A percentile compares a stretch with the other conserved stretches of the same genome.
Evolutionary conservation across 2,797 vertebrate genomes (phyloP).

Genomic region (Chaenodraco wilsoni): DNA sequence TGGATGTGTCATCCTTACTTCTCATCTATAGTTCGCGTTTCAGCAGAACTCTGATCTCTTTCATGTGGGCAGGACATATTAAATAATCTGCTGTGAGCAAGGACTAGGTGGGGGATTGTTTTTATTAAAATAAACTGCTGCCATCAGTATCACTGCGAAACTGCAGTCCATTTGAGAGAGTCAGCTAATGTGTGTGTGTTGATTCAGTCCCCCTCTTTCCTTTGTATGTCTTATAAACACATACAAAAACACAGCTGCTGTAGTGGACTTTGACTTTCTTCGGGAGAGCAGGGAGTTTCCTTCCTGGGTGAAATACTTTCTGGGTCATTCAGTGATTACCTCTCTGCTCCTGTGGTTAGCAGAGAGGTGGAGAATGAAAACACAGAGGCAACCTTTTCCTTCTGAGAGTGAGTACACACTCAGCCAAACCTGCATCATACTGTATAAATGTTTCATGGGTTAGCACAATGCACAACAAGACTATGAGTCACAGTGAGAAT

Average conservation of each 20-base stretch:
- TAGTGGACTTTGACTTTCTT: constrained; percentile 56
- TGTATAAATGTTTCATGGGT: not conserved
- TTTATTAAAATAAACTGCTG: constrained; percentile 40
- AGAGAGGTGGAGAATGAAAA: constrained; percentile 58
- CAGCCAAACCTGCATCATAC: constrained; percentile 9
- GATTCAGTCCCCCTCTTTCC: constrained; percentile 43
- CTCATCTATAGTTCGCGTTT: constrained; percentile 39
- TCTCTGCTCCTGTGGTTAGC: constrained; percentile 23
- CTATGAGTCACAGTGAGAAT: not conserved
- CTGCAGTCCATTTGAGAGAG: constrained; percentile 22
- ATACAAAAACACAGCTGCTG: constrained; percentile 57
- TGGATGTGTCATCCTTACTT: constrained; percentile 35
- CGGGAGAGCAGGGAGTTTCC: constrained; percentile 74
- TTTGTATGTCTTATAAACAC: constrained; percentile 18
- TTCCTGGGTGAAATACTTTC: constrained; percentile 66
- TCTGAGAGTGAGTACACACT: constrained; percentile 16
- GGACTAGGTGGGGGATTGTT: constrained; percentile 32
- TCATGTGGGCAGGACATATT: not conserved
- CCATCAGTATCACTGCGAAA: constrained; percentile 41
- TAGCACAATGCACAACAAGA: not conserved
- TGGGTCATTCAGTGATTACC: constrained; percentile 49
- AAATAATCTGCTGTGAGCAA: constrained; percentile 25
- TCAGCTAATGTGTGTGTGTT: constrained; percentile 48
- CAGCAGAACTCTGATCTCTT: constrained; percentile 25
- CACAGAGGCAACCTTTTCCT: constrained; percentile 46